Conservation (phyloP, 2,113 vertebrate genomes). For the Tachysurus vachellii region DNA sequence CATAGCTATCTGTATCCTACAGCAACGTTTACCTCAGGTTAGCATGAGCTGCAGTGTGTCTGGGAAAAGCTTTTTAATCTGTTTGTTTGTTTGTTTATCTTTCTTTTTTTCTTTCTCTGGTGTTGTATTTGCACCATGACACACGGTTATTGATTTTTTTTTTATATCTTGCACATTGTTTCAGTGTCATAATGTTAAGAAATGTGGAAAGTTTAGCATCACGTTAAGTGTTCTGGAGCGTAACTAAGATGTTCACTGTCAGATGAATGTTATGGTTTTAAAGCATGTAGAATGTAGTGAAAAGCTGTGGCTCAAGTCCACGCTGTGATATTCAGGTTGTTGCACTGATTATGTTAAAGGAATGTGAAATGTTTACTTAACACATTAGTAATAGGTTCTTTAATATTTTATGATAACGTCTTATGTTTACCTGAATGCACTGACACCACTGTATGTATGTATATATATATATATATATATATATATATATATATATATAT, state of each 20-base stretch:
- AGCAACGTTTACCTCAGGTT: slow-evolving; percentile 22
- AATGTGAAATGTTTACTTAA: slow-evolving; percentile 49
- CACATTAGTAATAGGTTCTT: slow-evolving; percentile 31
- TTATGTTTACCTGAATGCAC: slow-evolving; percentile 49
- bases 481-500: neutral
- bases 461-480: neutral
- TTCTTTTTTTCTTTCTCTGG: neutral
- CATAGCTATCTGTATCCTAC: neutral
- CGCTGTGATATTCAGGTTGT: slow-evolving; percentile 43
- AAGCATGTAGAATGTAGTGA: slow-evolving; percentile 29
- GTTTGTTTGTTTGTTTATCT: neutral
- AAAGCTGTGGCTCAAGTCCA: slow-evolving; percentile 5
- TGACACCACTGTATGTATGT: slow-evolving; percentile 50
- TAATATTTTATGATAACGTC: slow-evolving; percentile 32
- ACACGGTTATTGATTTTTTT: neutral
- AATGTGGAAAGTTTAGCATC: neutral
- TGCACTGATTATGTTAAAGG: slow-evolving; percentile 36
- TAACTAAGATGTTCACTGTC: neutral
- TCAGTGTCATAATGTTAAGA: neutral
- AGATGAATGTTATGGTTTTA: neutral
- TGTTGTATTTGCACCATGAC: neutral
- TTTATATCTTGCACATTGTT: neutral
- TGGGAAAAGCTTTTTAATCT: neutral
- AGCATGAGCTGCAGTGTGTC: neutral
- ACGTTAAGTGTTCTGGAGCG: neutral